Evolutionary conservation across 2,888 invertebrate species (phyloP).

Genomic region (Leptinotarsa juncta): DNA sequence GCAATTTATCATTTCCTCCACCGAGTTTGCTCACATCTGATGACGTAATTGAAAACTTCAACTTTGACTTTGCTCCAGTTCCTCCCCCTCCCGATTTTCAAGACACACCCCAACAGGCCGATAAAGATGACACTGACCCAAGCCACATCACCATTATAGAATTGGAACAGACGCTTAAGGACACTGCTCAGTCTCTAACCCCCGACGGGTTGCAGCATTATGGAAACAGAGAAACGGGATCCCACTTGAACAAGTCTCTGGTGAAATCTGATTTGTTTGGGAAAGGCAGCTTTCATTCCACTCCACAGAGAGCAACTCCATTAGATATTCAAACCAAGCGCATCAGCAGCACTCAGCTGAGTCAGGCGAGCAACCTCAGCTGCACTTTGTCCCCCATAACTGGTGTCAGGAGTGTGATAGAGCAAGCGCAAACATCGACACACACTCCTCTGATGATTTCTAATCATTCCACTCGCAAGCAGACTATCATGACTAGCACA

Average conservation of each 20-base stretch:
- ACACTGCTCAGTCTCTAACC: slow-evolving; percentile 21
- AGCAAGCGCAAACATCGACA: slow-evolving; percentile 14
- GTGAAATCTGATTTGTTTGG: slow-evolving; percentile 11
- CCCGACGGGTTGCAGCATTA: slow-evolving; percentile 24
- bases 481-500: slow-evolving; percentile 50
- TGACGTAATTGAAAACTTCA: slow-evolving; percentile 31
- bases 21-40: neutral
- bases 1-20: neutral
- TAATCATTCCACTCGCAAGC: slow-evolving; percentile 46
- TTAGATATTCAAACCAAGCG: neutral
- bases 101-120: slow-evolving; percentile 31
- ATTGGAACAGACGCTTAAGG: slow-evolving; percentile 4
- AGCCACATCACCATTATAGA: slow-evolving; percentile 28
- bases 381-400: slow-evolving; percentile 41
- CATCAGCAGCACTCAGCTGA: neutral
- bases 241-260: neutral
- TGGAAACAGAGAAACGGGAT: neutral
- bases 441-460: slow-evolving; percentile 22
- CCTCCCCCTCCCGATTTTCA: slow-evolving; percentile 51
- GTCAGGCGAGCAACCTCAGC: neutral
- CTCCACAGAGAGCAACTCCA: neutral
- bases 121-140: slow-evolving; percentile 4
- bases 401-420: slow-evolving; percentile 15
- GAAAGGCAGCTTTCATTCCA: neutral
- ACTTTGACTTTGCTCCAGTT: slow-evolving; percentile 37